Conservation (phyloP, 2,888 invertebrate genomes). For the Leptopilina myrica region DNA sequence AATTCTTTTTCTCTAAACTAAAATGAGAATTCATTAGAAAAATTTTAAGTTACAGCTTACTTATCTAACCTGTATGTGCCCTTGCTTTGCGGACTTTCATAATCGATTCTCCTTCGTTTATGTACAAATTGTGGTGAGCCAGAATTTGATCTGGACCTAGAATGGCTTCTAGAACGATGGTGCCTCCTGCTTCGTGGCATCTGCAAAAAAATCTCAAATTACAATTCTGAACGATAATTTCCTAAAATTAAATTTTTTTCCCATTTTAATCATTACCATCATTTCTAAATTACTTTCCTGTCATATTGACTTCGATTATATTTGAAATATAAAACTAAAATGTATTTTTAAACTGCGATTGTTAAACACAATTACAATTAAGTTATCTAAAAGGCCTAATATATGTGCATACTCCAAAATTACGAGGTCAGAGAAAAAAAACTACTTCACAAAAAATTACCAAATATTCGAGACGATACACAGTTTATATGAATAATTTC, state of each 20-base stretch:
- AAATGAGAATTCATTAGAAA: background rate
- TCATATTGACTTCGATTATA: background rate
- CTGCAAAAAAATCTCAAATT: constrained; percentile 76
- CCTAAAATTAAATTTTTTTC: background rate
- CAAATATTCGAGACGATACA: background rate
- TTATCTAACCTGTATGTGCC: constrained; percentile 81
- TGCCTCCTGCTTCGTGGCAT: constrained; percentile 91
- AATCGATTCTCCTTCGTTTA: constrained; percentile 86
- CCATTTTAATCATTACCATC: background rate
- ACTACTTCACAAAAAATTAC: too few relatives aligned
- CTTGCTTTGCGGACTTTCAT: constrained; percentile 79
- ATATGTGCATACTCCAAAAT: too few relatives aligned
- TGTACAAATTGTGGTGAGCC: constrained; percentile 80
- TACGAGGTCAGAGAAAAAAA: too few relatives aligned
- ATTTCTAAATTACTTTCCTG: background rate
- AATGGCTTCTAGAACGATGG: constrained; percentile 84
- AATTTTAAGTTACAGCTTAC: background rate
- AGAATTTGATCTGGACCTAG: constrained; percentile 76
- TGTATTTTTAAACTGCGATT: too few relatives aligned
- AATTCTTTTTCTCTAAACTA: too few relatives aligned
- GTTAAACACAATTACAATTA: too few relatives aligned
- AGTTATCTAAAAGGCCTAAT: too few relatives aligned
- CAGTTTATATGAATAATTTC: background rate
- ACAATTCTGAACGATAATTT: background rate
- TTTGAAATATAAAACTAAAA: background rate